phyloP scores from a whole-genome alignment of 2,888 invertebrate genomes.

The Odontomyia ornata region DNA sequence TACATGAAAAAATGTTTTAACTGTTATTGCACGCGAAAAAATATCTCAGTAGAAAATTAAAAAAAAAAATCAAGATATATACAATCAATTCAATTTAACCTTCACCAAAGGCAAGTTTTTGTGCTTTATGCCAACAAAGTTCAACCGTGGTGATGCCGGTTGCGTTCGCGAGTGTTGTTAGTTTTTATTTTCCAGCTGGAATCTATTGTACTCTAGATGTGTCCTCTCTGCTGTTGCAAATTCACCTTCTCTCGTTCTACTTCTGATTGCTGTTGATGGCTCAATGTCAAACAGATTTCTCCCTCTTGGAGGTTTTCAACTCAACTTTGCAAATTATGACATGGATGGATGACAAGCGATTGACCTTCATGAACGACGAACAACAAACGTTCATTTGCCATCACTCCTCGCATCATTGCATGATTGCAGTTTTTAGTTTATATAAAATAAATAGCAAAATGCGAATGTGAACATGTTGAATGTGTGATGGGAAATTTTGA shows the following conservation, averaged over 20 bases:
- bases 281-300: conserved; percentile 14
- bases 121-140: neutral
- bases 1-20: neutral
- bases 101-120: conserved; percentile 6
- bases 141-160: neutral
- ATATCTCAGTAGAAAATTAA: neutral
- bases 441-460: conserved; percentile 2
- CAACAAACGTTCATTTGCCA: neutral
- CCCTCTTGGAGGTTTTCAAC: neutral
- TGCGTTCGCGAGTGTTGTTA: neutral
- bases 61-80: neutral
- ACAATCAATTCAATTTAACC: conserved; percentile 6
- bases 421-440: conserved; percentile 5
- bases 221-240: too few relatives aligned
- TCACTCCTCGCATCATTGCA: neutral
- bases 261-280: conserved; percentile 14
- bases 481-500: neutral
- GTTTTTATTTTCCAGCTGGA: neutral
- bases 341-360: neutral
- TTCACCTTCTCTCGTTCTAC: neutral
- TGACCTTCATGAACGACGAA: conserved; percentile 11
- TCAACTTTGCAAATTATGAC: neutral
- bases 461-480: neutral
- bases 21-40: conserved; percentile 6
- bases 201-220: too few relatives aligned